Base-by-base conservation (phyloP, 2,113 vertebrate species). In the Falco punctatus region DNA sequence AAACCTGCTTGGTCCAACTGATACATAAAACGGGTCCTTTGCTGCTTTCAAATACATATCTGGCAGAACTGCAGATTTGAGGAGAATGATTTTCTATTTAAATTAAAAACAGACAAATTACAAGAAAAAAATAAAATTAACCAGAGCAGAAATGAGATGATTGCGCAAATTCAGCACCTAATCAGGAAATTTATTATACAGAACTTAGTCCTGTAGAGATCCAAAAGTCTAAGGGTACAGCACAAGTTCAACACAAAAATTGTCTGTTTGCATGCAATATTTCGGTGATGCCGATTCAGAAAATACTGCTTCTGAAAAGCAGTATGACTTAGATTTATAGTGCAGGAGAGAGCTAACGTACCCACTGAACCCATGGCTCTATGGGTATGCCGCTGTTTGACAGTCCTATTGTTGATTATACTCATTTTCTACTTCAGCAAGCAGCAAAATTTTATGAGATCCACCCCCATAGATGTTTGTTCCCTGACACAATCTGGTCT, bases 401-500 rank as follows among this genome's bases (percentile, higher is more conserved):
- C 64, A 92, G 78, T 13, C 32, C 81, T 78, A 38, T 83, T 72
- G 65, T 75, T 88, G 80, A 95, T 95, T 87, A 86, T 40, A 6
- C 27, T 82, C 62, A 92, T 95, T 93, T 96, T 86, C 94, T 62
- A 78, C 61, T 84, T 80, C 88, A 94, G 83, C 81, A 86, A 94
- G 94, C 84, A 91, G 93, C 20, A 90, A 85, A 83, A 83, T 91
- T 87, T 96, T 94, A 95, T 90, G 93, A 94, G 85, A 90, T 90
- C 72, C 89, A 91, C 94, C 89, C 91, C 84, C 86, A 58, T 89
- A 52, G 77, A 96, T 57, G 84, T 86, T 97, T 70, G 82, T 84
- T 96, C 84, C 75, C 92, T 92, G 71, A 90, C 62, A 92, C 92
- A 96, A 92, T 92, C 75, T 88, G 57, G 65, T 92, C 83, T 92